Evolutionary conservation across 2,888 invertebrate species (phyloP), one percentile per base, ranked within the genome.

Genomic region (Cerceris rybyensis): DNA sequence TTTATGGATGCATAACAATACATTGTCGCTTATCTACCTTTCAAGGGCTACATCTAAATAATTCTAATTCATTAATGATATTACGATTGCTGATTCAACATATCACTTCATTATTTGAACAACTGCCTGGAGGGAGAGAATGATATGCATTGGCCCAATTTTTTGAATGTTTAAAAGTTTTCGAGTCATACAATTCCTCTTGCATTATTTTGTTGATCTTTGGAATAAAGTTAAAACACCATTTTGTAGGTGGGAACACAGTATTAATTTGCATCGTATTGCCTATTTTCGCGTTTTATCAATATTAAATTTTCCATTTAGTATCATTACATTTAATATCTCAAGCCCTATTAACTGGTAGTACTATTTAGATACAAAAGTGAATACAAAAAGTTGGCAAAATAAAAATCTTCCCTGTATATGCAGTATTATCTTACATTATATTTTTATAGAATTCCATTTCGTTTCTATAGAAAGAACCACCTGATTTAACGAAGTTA

Each of bases 131-230:
- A 88, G 84, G 85, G 87, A 88, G 80, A 88, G 76, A 86, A 86
- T 89, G 88, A 89, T 88, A 89, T 89, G 88, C 88, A 87, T 85
- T 84, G 85, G 82, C 80, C 81, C 82, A 82, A 82, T 80, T 28
- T 73, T 80, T 82, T 63, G 46, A 78, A 72, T 28, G 17, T 58
- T 49, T 67, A 68, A 14, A 58, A 55, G 65, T 66, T 43, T 8
- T 52, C 54, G 16, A 52, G n/a, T 72, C 61, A 75, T 60, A 57
- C 58, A 70, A 78, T 75, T 75, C 49, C 59, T 17, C 42, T 49
- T 65, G 65, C 57, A 66, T 61, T 65, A 14, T 67, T 63, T 17
- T 17, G 11, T 49, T 57, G 8, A 41, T 50, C 28, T 70, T 61
- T 60, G 49, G n/a, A 61, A 61, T 9, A 50, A 63, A 60, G 17